These are phyloP conservation scores for Drosophila bunnanda DNA, from an alignment of 2,888 invertebrate genomes.

Conservation along the genomic window DNA sequence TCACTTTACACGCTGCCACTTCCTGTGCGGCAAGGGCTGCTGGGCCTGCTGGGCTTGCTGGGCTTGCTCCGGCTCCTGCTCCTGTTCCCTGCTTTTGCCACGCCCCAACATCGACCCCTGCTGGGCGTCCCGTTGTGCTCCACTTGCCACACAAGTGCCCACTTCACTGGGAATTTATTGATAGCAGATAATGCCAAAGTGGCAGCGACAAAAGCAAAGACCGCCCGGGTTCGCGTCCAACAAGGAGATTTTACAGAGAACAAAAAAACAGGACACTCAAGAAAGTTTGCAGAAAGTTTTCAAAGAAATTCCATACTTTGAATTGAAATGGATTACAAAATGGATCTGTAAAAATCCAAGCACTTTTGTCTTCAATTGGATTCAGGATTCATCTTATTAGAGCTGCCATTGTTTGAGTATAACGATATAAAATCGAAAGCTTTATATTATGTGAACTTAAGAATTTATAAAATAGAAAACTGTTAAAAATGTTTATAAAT, in stretches of 20 bases:
- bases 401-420: background rate
- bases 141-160: slow-evolving; percentile 78
- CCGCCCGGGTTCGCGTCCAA: slow-evolving; percentile 37
- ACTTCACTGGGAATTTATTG: slow-evolving; percentile 81
- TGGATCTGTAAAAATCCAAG: background rate
- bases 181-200: slow-evolving; percentile 80
- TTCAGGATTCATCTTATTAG: background rate
- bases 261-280: background rate
- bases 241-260: slow-evolving; percentile 14
- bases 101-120: slow-evolving; percentile 31
- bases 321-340: background rate
- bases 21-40: slow-evolving; percentile 53
- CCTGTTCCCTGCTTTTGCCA: slow-evolving; percentile 17
- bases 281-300: slow-evolving; percentile 4
- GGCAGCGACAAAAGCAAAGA: slow-evolving; percentile 74
- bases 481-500: background rate
- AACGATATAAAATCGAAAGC: background rate
- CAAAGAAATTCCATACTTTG: background rate
- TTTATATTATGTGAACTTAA: too few species aligned
- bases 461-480: too few species aligned
- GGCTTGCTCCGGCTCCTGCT: slow-evolving; percentile 22
- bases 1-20: slow-evolving; percentile 69
- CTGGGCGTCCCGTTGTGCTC: slow-evolving; percentile 65
- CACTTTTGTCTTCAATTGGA: background rate
- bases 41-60: slow-evolving; percentile 40